Conservation (phyloP, 2,888 invertebrate genomes). For the Oscheius sp. region DNA sequence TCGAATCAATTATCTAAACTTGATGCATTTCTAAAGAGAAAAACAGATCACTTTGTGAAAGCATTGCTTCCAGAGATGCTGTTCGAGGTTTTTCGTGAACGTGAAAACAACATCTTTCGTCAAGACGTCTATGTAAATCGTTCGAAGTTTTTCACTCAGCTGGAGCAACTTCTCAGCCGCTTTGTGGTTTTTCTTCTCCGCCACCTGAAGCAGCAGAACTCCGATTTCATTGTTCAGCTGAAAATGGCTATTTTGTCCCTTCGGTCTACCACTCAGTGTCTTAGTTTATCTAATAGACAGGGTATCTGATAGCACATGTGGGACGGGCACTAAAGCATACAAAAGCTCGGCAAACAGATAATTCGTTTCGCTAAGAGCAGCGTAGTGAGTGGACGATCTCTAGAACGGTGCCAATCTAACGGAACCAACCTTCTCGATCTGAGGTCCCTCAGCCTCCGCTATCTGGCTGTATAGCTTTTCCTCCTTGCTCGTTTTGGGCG, state of each 20-base stretch:
- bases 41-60: conserved; percentile 45
- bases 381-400: background rate
- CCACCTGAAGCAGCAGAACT: conserved; percentile 35
- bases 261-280: background rate
- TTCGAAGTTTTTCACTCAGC: conserved; percentile 40
- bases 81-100: conserved; percentile 49
- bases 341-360: conserved; percentile 33
- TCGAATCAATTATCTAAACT: conserved; percentile 31
- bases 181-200: conserved; percentile 44
- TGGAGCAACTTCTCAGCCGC: conserved; percentile 48
- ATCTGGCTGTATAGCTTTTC: conserved; percentile 25
- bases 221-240: conserved; percentile 45
- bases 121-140: conserved; percentile 41
- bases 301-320: conserved; percentile 21
- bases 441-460: conserved; percentile 28
- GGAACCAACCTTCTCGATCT: conserved; percentile 29
- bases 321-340: background rate
- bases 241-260: conserved; percentile 3
- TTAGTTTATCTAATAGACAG: background rate
- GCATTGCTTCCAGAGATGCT: conserved; percentile 50
- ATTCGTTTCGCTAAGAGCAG: background rate
- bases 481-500: conserved; percentile 4
- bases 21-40: background rate
- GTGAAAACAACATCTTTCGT: conserved; percentile 46
- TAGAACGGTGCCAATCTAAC: background rate